phyloP scores from a whole-genome alignment of 1,140 invertebrate species.

The Danaus melanippus region DNA sequence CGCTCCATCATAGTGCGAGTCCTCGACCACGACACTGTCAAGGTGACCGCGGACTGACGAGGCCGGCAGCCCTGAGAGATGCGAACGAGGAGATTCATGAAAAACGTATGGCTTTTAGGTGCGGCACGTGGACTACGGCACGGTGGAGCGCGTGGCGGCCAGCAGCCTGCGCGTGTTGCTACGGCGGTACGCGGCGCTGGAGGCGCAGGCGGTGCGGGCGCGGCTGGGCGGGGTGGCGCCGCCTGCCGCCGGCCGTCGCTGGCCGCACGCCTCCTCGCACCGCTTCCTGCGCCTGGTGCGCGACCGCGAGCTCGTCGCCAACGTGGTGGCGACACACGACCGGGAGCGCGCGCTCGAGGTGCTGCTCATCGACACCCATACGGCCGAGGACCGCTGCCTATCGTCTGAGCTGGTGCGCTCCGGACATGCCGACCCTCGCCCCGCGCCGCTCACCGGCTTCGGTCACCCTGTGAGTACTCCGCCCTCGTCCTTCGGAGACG shows the following conservation, averaged over 20 bases:
- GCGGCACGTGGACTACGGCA: slow-evolving; percentile 52
- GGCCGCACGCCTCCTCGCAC: slow-evolving; percentile 35
- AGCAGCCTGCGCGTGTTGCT: slow-evolving; percentile 30
- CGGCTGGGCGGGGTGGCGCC: slow-evolving; percentile 25
- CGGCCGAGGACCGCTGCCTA: slow-evolving; percentile 39
- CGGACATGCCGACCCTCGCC: slow-evolving; percentile 41
- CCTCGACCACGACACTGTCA: slow-evolving; percentile 46
- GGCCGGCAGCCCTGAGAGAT: background rate
- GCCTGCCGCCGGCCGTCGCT: slow-evolving; percentile 31
- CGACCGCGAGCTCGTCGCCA: slow-evolving; percentile 31
- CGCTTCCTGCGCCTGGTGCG: slow-evolving; percentile 34
- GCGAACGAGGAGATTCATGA: background rate
- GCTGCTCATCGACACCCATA: slow-evolving; percentile 46
- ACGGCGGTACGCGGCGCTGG: slow-evolving; percentile 30
- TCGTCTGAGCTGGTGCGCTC: slow-evolving; percentile 33
- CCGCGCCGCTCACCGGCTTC: slow-evolving; percentile 9
- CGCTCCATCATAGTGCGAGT: slow-evolving; percentile 47
- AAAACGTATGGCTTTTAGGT: slow-evolving; percentile 2
- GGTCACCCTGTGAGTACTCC: slow-evolving; percentile 28
- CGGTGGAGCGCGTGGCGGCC: slow-evolving; percentile 33
- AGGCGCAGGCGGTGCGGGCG: slow-evolving; percentile 34
- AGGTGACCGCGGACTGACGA: slow-evolving; percentile 25
- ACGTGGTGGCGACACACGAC: slow-evolving; percentile 29
- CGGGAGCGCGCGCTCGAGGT: slow-evolving; percentile 39
- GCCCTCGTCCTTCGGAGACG: background rate